Evolutionary conservation across 2,888 invertebrate genomes (phyloP), one percentile per base, ranked within the genome.

Genomic region (Odontocolon sp.): DNA sequence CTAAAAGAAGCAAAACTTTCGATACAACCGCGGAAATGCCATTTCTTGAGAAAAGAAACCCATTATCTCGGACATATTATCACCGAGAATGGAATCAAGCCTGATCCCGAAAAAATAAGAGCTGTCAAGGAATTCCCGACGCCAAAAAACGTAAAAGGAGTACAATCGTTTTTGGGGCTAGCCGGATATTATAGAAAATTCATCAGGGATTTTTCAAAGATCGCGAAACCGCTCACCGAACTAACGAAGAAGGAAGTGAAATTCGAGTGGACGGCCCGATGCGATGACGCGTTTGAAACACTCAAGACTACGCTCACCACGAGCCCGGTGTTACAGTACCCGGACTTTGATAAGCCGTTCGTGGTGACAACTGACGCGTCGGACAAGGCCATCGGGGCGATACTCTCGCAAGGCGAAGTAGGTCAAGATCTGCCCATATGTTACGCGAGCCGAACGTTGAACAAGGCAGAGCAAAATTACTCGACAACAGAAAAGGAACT

Each of bases 401-500:
- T 28, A 4, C 3, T 28, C 3, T 28, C 31, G 31, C 31, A 28
- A 6, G 31, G 31, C n/a, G n/a, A n/a, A n/a, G n/a, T n/a, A n/a
- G n/a, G n/a, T n/a, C n/a, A n/a, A n/a, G 6, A 40, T 33, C 2
- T 2, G 0, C 0, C 59, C 66, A 23, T 31, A 67, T 28, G 63
- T 54, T 73, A 61, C 18, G 67, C 52, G 0, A 59, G 73, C 28
- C 9, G 61, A 8, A 42, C 73, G 3, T 11, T 73, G 3, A 45
- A 40, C 9, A 2, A 16, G 9, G 11, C 33, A 0, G 73, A 73
- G n/a, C 5, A 36, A n/a, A 67, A 61, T 42, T 67, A 67, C 8
- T 18, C 52, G 2, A 21, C 40, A 0, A 73, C 67, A 1, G 73
- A 73, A 9, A 61, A 73, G 9, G 59, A 66, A 8, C 57, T 64